These are phyloP conservation scores for Rhabdophis nuchalis DNA, from an alignment of 2,797 vertebrate genomes.

Conservation along the genomic window DNA sequence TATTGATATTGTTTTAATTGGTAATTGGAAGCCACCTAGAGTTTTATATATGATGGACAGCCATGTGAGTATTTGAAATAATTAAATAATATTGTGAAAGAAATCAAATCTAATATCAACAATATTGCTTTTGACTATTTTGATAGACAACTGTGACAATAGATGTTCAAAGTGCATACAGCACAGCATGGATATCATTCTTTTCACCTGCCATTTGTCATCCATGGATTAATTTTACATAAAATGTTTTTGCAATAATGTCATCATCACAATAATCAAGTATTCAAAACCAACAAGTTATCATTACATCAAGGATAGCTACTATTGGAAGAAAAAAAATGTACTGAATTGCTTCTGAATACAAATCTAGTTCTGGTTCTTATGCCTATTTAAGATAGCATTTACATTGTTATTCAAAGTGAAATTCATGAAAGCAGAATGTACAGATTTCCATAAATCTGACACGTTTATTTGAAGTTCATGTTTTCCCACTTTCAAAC, in stretches of 20 bases:
- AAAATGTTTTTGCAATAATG: slow-evolving; percentile 36
- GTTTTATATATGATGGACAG: neutral
- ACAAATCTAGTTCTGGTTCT: neutral
- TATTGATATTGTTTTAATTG: neutral
- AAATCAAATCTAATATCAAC: neutral
- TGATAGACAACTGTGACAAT: slow-evolving; percentile 12
- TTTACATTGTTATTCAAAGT: neutral
- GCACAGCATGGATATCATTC: accelerated
- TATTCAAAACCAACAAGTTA: neutral
- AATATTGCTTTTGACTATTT: neutral
- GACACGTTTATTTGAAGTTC: neutral
- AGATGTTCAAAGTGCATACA: neutral
- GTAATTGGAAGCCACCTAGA: neutral
- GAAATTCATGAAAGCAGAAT: slow-evolving; percentile 1
- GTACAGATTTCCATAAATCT: neutral
- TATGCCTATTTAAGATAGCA: neutral
- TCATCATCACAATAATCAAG: slow-evolving; percentile 1
- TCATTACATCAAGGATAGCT: neutral
- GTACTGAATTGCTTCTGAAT: neutral
- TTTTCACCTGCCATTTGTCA: neutral
- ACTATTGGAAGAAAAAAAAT: neutral
- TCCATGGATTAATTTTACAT: slow-evolving; percentile 7
- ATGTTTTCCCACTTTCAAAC: neutral
- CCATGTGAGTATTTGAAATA: neutral
- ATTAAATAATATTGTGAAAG: neutral